These are phyloP conservation scores for Litoditis marina DNA, from an alignment of 2,888 invertebrate genomes.

Conservation along the genomic window DNA sequence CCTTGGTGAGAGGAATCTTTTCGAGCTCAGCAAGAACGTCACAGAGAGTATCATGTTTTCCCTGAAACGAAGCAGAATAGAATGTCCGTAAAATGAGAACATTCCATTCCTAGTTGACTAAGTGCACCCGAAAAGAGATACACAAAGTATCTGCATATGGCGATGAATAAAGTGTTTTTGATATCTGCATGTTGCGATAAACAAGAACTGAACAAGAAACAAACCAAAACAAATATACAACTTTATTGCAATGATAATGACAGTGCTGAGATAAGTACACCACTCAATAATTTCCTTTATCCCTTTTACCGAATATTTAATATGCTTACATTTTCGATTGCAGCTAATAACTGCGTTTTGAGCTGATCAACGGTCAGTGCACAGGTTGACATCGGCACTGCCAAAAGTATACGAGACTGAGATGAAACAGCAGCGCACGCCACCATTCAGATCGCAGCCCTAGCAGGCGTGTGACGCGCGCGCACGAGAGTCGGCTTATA, in stretches of 20 bases:
- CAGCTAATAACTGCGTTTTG: constrained; percentile 49
- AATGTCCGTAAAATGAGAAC: no score
- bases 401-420: constrained; percentile 39
- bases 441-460: constrained; percentile 50
- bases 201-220: no score
- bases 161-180: no score
- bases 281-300: no score
- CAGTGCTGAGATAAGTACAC: no score
- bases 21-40: constrained; percentile 38
- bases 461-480: constrained; percentile 39
- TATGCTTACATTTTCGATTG: constrained; percentile 58
- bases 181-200: no score
- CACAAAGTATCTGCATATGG: no score
- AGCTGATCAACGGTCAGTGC: constrained; percentile 51
- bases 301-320: no score
- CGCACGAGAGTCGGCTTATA: constrained; percentile 35
- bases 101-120: no score
- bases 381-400: constrained; percentile 35
- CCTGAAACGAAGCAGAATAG: constrained; percentile 14
- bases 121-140: no score
- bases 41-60: constrained; percentile 2
- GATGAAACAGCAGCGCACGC: constrained; percentile 43
- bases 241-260: no score
- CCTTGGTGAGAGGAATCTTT: constrained; percentile 38
- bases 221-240: no score